phyloP scores from a whole-genome alignment of 2,888 invertebrate genomes.

The Dromius quadrimaculatus region DNA sequence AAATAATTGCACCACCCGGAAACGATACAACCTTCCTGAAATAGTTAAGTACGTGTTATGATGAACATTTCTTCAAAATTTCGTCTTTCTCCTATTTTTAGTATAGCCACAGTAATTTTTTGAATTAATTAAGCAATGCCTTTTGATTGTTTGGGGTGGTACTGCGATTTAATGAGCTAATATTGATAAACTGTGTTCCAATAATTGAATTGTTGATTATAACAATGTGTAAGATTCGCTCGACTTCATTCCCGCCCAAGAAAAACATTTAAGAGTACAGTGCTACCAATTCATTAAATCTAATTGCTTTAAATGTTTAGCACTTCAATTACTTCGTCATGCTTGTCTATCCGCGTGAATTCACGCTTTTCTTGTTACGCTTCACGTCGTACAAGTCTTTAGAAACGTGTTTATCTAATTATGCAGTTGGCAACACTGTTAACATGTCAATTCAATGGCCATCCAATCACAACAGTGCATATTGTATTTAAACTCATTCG shows the following conservation, averaged over 20 bases:
- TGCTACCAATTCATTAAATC: not conserved
- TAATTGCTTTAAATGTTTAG: slow-evolving; percentile 6
- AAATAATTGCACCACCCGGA: too few relatives aligned
- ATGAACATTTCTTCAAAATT: too few relatives aligned
- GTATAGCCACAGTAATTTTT: too few relatives aligned
- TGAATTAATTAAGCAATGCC: too few relatives aligned
- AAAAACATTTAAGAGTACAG: not conserved
- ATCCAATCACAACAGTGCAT: not conserved
- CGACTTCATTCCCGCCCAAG: not conserved
- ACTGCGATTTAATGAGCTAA: too few relatives aligned
- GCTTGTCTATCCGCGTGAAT: not conserved
- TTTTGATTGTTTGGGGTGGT: too few relatives aligned
- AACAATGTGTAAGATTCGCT: not conserved
- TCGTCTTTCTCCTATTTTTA: too few relatives aligned
- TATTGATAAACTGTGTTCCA: too few relatives aligned
- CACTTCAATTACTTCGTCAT: not conserved
- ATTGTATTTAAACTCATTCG: not conserved
- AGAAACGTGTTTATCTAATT: slow-evolving; percentile 1
- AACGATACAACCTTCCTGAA: too few relatives aligned
- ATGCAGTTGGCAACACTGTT: not conserved
- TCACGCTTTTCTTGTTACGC: not conserved
- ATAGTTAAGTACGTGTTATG: too few relatives aligned
- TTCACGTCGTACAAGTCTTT: not conserved
- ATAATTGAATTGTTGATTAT: too few relatives aligned
- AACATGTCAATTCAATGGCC: not conserved